Evolutionary conservation across 2,888 invertebrate species (phyloP).

Genomic region (Nemurella pictetii): DNA sequence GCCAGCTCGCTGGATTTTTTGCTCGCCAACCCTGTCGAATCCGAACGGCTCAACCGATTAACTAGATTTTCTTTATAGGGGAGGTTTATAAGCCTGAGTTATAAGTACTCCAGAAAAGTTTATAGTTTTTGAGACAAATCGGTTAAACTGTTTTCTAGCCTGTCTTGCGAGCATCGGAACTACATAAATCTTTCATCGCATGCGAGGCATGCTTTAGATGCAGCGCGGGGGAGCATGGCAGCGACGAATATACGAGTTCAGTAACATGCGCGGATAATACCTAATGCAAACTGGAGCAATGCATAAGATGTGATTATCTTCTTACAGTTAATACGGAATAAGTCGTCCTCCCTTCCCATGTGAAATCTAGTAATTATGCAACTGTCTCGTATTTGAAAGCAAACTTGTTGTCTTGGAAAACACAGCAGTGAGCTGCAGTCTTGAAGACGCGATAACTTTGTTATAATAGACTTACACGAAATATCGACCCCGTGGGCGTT

Average conservation of each 20-base stretch:
- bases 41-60: background rate
- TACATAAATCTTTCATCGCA: background rate
- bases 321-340: background rate
- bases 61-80: background rate
- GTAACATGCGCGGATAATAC: background rate
- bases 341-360: background rate
- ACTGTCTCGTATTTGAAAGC: background rate
- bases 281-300: background rate
- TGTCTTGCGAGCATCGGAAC: background rate
- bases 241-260: background rate
- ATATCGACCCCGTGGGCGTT: slow-evolving; percentile 24
- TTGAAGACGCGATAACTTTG: background rate
- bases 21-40: background rate
- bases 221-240: background rate
- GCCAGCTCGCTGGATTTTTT: background rate
- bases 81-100: background rate
- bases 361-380: background rate
- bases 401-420: background rate
- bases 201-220: background rate
- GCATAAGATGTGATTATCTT: background rate
- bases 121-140: background rate
- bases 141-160: background rate
- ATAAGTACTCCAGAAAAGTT: background rate
- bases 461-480: background rate
- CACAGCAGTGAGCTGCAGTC: background rate